Evolutionary conservation across 1,140 invertebrate species (phyloP).

Genomic region (Odontomachus brunneus): DNA sequence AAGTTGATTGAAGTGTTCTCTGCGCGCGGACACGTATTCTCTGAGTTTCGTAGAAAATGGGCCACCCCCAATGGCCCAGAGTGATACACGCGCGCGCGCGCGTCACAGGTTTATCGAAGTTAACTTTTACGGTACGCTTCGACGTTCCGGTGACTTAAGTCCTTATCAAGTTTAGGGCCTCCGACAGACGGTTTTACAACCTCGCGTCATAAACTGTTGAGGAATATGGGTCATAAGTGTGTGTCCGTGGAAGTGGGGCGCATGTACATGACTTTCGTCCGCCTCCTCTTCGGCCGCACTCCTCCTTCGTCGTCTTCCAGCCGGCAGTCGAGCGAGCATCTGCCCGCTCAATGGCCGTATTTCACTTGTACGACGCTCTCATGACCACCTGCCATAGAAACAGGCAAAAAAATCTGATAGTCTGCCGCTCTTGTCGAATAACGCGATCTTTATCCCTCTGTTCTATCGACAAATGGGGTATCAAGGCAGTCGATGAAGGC

Average conservation of each 20-base stretch:
- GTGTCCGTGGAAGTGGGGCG: constrained; percentile 46
- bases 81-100: not conserved
- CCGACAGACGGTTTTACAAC: constrained; percentile 60
- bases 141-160: constrained; percentile 47
- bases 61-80: not conserved
- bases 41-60: constrained; percentile 8
- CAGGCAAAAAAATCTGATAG: constrained; percentile 44
- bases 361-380: constrained; percentile 42
- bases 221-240: constrained; percentile 36
- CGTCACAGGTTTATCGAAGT: constrained; percentile 47
- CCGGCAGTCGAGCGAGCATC: not conserved
- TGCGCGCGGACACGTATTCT: rapidly evolving
- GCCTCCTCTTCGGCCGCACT: not conserved
- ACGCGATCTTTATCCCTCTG: constrained; percentile 5
- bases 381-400: not conserved
- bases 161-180: constrained; percentile 49
- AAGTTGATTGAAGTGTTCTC: not conserved
- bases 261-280: constrained; percentile 39
- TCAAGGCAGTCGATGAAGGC: not conserved
- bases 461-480: constrained; percentile 1
- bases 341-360: not conserved
- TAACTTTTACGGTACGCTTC: constrained; percentile 62
- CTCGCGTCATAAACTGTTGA: constrained; percentile 39
- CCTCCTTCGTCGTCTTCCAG: no score
- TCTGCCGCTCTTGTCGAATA: not conserved